Base-by-base conservation (phyloP, 2,888 invertebrate species). In the Amphimallon solstitiale region DNA sequence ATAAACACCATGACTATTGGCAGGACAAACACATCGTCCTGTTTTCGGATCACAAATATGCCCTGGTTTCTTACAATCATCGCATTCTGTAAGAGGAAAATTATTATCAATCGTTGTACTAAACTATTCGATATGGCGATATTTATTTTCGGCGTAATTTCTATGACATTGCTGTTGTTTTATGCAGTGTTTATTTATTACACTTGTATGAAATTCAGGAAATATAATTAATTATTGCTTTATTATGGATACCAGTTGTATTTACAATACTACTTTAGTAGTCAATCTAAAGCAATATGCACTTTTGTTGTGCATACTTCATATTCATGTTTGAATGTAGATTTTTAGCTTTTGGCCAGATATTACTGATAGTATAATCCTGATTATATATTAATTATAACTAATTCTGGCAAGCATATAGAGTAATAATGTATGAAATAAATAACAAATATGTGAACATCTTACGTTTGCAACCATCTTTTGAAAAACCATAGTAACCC, bases 1-100 rank as follows among this genome's bases (percentile, higher is more conserved):
- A 29, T 88, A 86, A 9, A 89, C 86, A 5, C 98, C 98, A 67
- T 90, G 89, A 12, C 95, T 94, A 64, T 92, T 86, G 0, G 89
- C 89, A 2, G 98, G 97, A 77, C 98, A 98, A 66, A 94, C 90
- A 82, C 99, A 99, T 65, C 93, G 89, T 0, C 98, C 98, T 56
- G 91, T 94, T 71, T 89, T 86, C 0, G 92, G 89, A 76, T 98
- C 94, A 79, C 98, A 99, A 62, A 95, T 89, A 79, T 95, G 94
- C 4, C 95, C 96, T 21, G 91, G 89, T 62, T 88, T 86, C 63
- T 89, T 86, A 78, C 95, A 95, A 0, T 85, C 82, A 10, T 93
- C 92, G 77, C 95, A 95, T 38, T 86, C 92, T 92, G 81, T 15
- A 79, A 80, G 70, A 71, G 60, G 71, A 59, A 43, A 40, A 6